These are phyloP conservation scores for Phylloscopus trochilus DNA, from an alignment of 2,113 vertebrate genomes.

Conservation along the genomic window DNA sequence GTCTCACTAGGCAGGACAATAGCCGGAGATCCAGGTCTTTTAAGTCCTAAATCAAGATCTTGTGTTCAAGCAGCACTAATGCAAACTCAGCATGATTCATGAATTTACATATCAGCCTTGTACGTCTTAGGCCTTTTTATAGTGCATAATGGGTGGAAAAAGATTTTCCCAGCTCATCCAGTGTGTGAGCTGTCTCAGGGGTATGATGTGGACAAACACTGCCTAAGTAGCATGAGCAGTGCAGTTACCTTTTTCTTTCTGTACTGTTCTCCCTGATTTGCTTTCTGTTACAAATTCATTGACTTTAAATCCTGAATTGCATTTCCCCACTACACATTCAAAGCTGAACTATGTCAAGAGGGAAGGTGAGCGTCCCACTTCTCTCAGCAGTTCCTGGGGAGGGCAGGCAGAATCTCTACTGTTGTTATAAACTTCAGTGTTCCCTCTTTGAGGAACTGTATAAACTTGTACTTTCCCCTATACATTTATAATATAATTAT, in stretches of 20 bases:
- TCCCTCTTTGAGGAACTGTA: background rate
- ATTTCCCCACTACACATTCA: background rate
- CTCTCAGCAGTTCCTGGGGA: background rate
- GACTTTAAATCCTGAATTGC: background rate
- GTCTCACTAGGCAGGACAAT: background rate
- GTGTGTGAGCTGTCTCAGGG: background rate
- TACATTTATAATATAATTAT: background rate
- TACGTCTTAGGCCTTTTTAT: background rate
- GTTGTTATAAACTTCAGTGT: fast-evolving
- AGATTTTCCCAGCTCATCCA: background rate
- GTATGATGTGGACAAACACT: background rate
- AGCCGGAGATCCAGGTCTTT: background rate
- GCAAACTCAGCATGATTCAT: background rate
- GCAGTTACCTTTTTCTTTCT: background rate
- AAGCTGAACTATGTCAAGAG: background rate
- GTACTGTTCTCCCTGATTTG: background rate
- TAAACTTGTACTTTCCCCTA: background rate
- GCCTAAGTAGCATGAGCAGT: background rate
- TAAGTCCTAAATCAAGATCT: background rate
- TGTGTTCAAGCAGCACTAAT: background rate
- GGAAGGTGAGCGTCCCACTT: background rate
- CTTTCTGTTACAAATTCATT: background rate
- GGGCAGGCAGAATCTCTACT: fast-evolving
- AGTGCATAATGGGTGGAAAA: background rate
- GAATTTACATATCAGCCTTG: background rate